These are phyloP conservation scores for Myzus persicae DNA, from an alignment of 1,140 invertebrate species.

Conservation along the genomic window DNA sequence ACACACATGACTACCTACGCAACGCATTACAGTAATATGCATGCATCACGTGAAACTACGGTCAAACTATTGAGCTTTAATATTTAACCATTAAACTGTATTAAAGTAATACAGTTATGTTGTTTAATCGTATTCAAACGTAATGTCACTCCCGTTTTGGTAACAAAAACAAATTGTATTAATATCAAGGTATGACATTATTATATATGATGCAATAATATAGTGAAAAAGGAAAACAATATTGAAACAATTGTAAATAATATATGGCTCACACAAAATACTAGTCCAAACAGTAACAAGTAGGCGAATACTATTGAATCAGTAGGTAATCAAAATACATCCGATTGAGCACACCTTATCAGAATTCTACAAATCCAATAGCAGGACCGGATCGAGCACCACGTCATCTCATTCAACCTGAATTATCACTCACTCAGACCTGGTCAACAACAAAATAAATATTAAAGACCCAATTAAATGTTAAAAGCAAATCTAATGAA, in stretches of 20 bases:
- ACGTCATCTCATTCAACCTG: too few relatives aligned
- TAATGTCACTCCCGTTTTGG: background rate
- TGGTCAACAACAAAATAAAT: too few relatives aligned
- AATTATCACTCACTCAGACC: too few relatives aligned
- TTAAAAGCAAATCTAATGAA: too few relatives aligned
- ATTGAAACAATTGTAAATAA: background rate
- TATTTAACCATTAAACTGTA: background rate
- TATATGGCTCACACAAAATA: background rate
- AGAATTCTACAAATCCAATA: too few relatives aligned
- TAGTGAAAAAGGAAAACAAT: background rate
- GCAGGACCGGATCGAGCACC: too few relatives aligned
- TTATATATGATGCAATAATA: background rate
- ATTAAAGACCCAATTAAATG: too few relatives aligned
- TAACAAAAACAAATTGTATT: background rate
- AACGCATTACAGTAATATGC: background rate
- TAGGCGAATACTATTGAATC: background rate
- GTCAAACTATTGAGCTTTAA: background rate
- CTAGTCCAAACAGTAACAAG: background rate
- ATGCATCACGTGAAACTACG: background rate
- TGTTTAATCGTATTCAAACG: background rate
- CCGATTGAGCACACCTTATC: too few relatives aligned
- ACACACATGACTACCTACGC: conserved; percentile 34
- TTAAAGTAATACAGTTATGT: background rate
- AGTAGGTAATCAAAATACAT: background rate
- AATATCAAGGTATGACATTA: background rate